Evolutionary conservation across 2,113 vertebrate genomes (phyloP), one percentile per base, ranked within the genome.

Genomic region (Leuciscus idus): DNA sequence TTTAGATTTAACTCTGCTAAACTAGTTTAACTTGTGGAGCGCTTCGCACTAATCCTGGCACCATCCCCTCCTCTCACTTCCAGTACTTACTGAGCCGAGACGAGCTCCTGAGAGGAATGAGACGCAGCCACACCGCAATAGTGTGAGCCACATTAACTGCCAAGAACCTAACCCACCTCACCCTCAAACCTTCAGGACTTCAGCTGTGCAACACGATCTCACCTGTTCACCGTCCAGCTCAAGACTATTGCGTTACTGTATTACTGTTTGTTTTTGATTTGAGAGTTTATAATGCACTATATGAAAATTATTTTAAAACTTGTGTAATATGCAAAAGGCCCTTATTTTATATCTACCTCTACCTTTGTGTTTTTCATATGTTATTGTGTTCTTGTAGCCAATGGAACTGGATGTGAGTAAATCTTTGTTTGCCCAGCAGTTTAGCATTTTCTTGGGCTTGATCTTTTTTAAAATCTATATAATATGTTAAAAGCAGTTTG

Each of bases 81-180:
- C 96, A 98, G 97, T 96, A 94, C 0, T 95, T 97, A 93, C 91
- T 98, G 86, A 95, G 94, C 91, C 94, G 93, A 86, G 97, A 98
- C 77, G 95, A 97, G 92, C 91, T 94, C 87, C 92, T 95, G 92
- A 96, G 95, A 4, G 95, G 97, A 92, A 93, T 93, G 91, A 91
- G 90, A 88, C 93, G 94, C 87, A 90, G 95, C 88, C 90, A 93
- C 87, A 94, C 94, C 0, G 88, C 92, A 21, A 91, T 92, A 19
- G 89, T 93, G 81, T 94, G 91, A 94, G 94, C 88, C 79, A 52
- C 84, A 72, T 85, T 91, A 85, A 84, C 61, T 83, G 52, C 59
- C 50, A 23, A 78, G 15, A 81, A 59, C 61, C 57, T 87, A 74
- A 89, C 81, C 83, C 84, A 62, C 76, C 43, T 50, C 39, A 75